Percentiles rank a stretch among this genome's conserved stretches.
These are phyloP conservation scores for Todiramphus chloris DNA, from an alignment of 2,113 vertebrate species.

Conservation along the genomic window DNA sequence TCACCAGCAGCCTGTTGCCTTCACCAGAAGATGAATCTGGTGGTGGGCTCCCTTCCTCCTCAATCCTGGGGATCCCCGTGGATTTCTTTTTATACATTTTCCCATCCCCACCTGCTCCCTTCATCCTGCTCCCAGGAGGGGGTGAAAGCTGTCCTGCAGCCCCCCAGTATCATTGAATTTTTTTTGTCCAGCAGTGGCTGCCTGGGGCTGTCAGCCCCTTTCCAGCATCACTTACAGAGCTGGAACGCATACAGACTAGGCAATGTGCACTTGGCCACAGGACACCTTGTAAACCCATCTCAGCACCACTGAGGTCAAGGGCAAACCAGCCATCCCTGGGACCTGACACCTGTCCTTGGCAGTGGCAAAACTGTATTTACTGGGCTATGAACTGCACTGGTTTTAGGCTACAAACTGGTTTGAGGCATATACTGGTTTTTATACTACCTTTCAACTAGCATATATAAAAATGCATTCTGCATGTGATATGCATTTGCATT, in stretches of 20 bases:
- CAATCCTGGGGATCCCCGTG: not conserved
- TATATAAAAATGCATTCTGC: not conserved
- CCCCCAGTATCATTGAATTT: fast-evolving
- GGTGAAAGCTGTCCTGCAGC: not conserved
- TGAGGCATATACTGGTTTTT: not conserved
- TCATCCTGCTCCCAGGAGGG: not conserved
- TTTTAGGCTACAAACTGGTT: not conserved
- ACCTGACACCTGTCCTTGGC: fast-evolving
- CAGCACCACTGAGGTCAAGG: not conserved
- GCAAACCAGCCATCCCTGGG: not conserved
- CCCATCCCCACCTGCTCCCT: not conserved
- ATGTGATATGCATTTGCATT: not conserved
- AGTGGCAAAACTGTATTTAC: not conserved
- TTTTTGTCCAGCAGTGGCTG: fast-evolving
- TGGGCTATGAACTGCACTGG: not conserved
- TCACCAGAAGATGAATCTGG: not conserved
- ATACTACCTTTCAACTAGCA: not conserved
- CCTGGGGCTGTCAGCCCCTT: not conserved
- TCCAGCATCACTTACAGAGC: fast-evolving
- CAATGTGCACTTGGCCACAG: not conserved
- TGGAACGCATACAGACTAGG: not conserved
- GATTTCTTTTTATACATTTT: not conserved
- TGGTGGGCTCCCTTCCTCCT: not conserved
- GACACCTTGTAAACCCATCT: not conserved
- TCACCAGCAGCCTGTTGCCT: not conserved